Evolutionary conservation across 1,140 invertebrate species (phyloP).

Genomic region (Hylaeus anthracinus): DNA sequence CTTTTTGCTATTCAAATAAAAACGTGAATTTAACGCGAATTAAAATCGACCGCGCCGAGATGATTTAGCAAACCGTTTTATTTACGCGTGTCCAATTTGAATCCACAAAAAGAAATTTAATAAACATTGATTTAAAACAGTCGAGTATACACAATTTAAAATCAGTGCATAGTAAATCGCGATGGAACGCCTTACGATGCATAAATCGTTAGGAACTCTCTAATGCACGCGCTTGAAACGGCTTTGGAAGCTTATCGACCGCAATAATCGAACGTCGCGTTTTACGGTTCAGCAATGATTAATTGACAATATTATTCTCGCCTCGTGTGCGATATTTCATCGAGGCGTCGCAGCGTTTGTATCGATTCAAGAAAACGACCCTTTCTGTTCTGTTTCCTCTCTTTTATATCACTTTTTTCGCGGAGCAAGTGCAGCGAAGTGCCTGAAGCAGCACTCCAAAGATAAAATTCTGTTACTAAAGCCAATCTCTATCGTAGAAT

Average conservation of each 20-base stretch:
- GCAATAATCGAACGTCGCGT: constrained; percentile 2
- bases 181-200: background rate
- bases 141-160: background rate
- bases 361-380: background rate
- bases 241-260: constrained; percentile 6
- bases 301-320: constrained; percentile 11
- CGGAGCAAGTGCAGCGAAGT: no score
- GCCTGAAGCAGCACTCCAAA: no score
- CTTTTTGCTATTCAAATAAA: constrained; percentile 18
- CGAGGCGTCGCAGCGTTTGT: background rate
- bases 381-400: background rate
- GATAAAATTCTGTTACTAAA: no score
- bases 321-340: background rate
- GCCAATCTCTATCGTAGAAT: no score
- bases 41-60: background rate
- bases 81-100: background rate
- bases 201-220: background rate
- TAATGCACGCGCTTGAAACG: background rate
- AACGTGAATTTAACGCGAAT: background rate
- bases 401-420: background rate
- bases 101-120: background rate
- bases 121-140: no score
- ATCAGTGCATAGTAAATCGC: no score
- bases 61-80: constrained; percentile 20
- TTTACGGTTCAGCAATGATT: constrained; percentile 10